Conservation (phyloP, 2,113 vertebrate species). For the Gobio gobio region DNA sequence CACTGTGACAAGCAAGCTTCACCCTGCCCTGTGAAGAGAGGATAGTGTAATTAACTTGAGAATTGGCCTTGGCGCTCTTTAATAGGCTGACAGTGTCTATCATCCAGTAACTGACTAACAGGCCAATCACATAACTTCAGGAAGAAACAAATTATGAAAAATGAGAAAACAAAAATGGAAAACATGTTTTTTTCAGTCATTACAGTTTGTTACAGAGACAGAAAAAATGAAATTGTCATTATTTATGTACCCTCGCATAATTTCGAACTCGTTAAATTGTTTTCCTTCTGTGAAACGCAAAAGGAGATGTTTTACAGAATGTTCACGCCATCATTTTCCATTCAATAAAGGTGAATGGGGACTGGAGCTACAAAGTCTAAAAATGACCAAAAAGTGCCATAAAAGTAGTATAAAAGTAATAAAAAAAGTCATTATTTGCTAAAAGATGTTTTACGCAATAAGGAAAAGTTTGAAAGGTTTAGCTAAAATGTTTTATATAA, state of each 20-base stretch:
- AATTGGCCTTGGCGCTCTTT: slow-evolving; percentile 61
- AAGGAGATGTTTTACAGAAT: neutral
- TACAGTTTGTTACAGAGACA: neutral
- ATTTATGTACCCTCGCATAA: neutral
- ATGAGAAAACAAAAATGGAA: neutral
- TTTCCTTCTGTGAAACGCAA: neutral
- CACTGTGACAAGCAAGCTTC: slow-evolving; percentile 87
- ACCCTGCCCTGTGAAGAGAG: slow-evolving; percentile 86
- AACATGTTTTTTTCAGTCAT: neutral
- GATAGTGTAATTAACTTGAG: slow-evolving; percentile 76
- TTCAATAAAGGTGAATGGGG: neutral
- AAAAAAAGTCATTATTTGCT: neutral
- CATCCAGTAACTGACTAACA: slow-evolving; percentile 17
- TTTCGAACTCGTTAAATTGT: neutral
- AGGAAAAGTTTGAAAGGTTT: too few species aligned
- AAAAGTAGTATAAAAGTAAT: neutral
- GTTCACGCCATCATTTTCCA: neutral
- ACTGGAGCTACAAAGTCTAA: neutral
- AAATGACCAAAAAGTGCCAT: neutral
- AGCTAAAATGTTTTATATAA: too few species aligned
- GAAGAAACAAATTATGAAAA: neutral
- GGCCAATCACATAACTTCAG: slow-evolving; percentile 10
- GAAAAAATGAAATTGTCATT: neutral
- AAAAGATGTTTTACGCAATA: neutral
- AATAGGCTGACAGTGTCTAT: slow-evolving; percentile 55